phyloP scores from a whole-genome alignment of 2,888 invertebrate genomes.

The Blera fallax region DNA sequence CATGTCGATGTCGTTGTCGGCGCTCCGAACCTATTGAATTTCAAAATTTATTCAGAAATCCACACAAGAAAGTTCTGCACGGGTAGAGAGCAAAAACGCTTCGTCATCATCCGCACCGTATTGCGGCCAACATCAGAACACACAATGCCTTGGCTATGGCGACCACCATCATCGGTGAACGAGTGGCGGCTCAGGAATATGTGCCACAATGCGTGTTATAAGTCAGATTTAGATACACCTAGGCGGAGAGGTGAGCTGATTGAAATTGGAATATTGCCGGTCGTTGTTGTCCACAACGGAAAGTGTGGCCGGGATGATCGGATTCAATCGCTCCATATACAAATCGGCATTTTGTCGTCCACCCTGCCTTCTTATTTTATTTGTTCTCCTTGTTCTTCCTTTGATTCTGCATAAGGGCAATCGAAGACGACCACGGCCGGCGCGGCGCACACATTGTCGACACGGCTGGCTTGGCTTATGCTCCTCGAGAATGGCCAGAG shows the following conservation, averaged over 20 bases:
- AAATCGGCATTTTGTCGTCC: slow-evolving; percentile 71
- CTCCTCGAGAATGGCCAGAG: slow-evolving; percentile 34
- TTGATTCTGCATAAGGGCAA: slow-evolving; percentile 63
- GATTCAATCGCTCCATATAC: slow-evolving; percentile 71
- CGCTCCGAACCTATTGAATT: slow-evolving; percentile 70
- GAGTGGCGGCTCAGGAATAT: slow-evolving; percentile 58
- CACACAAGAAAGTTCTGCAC: not conserved
- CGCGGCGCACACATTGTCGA: slow-evolving; percentile 33
- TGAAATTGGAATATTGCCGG: slow-evolving; percentile 72
- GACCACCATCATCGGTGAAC: slow-evolving; percentile 61
- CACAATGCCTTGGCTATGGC: slow-evolving; percentile 49
- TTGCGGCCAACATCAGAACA: slow-evolving; percentile 66
- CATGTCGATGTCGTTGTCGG: slow-evolving; percentile 50
- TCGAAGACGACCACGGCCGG: slow-evolving; percentile 14
- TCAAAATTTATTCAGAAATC: slow-evolving; percentile 72
- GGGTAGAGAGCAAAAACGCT: slow-evolving; percentile 35
- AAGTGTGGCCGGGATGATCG: slow-evolving; percentile 71
- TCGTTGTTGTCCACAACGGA: slow-evolving; percentile 38
- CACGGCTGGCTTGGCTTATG: slow-evolving; percentile 31
- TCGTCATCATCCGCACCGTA: slow-evolving; percentile 45
- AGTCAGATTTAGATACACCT: slow-evolving; percentile 73
- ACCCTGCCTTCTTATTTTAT: slow-evolving; percentile 16
- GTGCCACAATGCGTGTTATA: slow-evolving; percentile 73
- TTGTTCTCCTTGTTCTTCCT: slow-evolving; percentile 19
- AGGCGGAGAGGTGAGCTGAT: slow-evolving; percentile 70